phyloP scores from a whole-genome alignment of 2,797 vertebrate genomes.

The Chiloscyllium punctatum region DNA sequence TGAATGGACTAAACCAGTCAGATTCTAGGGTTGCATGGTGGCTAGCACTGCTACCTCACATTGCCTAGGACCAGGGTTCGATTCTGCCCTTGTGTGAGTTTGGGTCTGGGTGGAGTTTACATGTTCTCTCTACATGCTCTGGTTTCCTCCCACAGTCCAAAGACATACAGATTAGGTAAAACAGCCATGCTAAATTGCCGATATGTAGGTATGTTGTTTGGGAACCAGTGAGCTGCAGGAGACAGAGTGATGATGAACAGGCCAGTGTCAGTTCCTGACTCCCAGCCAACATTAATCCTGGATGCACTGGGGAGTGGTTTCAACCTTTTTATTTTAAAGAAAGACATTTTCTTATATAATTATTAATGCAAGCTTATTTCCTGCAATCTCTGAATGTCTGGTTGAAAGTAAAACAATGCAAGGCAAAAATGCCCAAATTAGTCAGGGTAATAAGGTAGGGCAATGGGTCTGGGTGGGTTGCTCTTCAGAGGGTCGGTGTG shows the following conservation, averaged over 20 bases:
- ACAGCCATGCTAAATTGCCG: no score
- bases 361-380: background rate
- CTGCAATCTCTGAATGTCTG: background rate
- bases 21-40: background rate
- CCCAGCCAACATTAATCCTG: slow-evolving; percentile 35
- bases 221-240: slow-evolving; percentile 52
- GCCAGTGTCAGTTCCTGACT: slow-evolving; percentile 31
- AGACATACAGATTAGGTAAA: no score
- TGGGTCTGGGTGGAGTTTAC: no score
- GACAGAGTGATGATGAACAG: slow-evolving; percentile 43
- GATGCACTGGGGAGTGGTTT: background rate
- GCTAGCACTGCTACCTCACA: no score
- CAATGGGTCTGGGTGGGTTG: no score
- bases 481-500: no score
- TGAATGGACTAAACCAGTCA: background rate
- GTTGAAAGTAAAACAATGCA: background rate
- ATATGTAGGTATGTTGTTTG: slow-evolving; percentile 39
- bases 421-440: background rate
- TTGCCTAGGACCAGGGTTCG: no score
- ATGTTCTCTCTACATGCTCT: no score
- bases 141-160: no score
- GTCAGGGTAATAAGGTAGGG: no score
- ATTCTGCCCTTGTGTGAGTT: no score
- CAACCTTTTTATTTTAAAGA: background rate
- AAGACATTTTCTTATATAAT: background rate